Evolutionary conservation across 1,140 invertebrate genomes (phyloP).

Genomic region (Drosophila ambigua): DNA sequence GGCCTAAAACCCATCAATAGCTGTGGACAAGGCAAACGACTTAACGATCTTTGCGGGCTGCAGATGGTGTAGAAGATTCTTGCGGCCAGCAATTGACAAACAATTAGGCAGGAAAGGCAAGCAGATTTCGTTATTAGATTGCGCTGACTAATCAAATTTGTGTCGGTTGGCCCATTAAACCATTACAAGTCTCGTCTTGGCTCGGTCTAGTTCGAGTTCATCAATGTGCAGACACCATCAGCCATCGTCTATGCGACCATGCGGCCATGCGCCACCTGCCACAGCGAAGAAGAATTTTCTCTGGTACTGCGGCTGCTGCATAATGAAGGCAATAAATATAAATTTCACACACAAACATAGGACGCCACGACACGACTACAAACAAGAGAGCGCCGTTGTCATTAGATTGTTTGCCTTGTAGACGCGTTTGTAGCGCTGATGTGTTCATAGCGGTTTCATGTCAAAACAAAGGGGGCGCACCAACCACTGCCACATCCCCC

Average conservation of each 20-base stretch:
- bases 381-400: conserved; percentile 61
- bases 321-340: conserved; percentile 83
- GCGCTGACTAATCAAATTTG: conserved; percentile 53
- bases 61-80: neutral
- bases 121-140: conserved; percentile 40
- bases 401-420: conserved; percentile 82
- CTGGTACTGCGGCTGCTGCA: conserved; percentile 61
- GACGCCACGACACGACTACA: conserved; percentile 28
- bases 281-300: conserved; percentile 43
- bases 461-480: conserved; percentile 75
- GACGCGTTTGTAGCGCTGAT: conserved; percentile 80
- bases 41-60: neutral
- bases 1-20: no score
- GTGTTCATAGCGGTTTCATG: conserved; percentile 83
- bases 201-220: conserved; percentile 25
- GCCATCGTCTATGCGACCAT: conserved; percentile 12
- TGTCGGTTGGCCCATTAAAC: conserved; percentile 56
- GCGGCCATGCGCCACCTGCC: conserved; percentile 36
- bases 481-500: conserved; percentile 13
- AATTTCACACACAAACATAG: conserved; percentile 72
- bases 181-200: conserved; percentile 39
- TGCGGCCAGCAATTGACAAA: conserved; percentile 3
- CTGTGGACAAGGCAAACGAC: no score
- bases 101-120: conserved; percentile 7
- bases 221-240: conserved; percentile 3